These are phyloP conservation scores for Cyclopterus lumpus DNA, from an alignment of 2,797 vertebrate genomes.

Conservation along the genomic window DNA sequence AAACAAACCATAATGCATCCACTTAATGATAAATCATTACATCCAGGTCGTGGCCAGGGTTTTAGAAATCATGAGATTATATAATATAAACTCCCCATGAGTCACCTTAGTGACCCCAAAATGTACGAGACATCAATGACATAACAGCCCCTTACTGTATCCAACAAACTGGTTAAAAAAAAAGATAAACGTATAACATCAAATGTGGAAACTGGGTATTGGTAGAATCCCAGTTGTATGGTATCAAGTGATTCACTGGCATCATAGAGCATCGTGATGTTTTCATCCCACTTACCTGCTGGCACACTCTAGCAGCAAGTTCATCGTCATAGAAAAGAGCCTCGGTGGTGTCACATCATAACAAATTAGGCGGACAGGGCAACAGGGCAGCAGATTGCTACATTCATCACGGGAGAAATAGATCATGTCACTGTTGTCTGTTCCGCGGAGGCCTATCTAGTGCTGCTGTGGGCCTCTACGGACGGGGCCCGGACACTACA, in stretches of 20 bases:
- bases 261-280: constrained; percentile 39
- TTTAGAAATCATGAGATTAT: background rate
- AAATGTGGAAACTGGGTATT: background rate
- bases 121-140: background rate
- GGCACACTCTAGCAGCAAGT: constrained; percentile 58
- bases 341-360: constrained; percentile 70
- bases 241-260: constrained; percentile 40
- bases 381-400: constrained; percentile 83
- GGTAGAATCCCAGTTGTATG: background rate
- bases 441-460: constrained; percentile 59
- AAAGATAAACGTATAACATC: background rate
- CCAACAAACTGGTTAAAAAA: background rate
- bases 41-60: background rate
- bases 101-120: background rate
- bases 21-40: background rate
- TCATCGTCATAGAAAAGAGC: constrained; percentile 59
- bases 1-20: background rate
- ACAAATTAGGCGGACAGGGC: constrained; percentile 85
- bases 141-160: background rate
- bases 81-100: background rate
- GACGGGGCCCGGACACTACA: constrained; percentile 54
- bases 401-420: constrained; percentile 85
- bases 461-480: constrained; percentile 61
- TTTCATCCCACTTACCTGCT: constrained; percentile 71
- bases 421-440: constrained; percentile 79